Conservation (phyloP, 1,140 invertebrate species). For the Elymnias hypermnestra region DNA sequence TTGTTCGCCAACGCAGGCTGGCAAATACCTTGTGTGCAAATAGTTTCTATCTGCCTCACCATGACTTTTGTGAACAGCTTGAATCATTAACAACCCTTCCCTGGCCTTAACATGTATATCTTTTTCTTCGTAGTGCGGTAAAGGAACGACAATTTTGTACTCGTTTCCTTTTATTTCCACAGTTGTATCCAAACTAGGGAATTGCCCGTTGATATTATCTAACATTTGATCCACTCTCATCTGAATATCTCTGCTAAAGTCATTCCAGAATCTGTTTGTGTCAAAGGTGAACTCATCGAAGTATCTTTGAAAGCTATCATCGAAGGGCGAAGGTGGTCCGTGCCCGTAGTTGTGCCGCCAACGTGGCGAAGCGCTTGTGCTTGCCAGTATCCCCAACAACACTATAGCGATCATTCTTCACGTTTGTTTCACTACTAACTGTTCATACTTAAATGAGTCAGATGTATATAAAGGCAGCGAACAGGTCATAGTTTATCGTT, state of each 20-base stretch:
- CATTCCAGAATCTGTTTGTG: constrained; percentile 24
- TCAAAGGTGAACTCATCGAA: constrained; percentile 20
- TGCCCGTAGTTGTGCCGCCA: constrained; percentile 6
- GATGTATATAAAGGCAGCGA: constrained; percentile 1
- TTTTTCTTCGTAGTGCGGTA: constrained; percentile 23
- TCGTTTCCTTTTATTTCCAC: constrained; percentile 31
- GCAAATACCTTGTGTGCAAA: constrained; percentile 11
- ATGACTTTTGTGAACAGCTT: constrained; percentile 15
- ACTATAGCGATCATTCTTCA: constrained; percentile 16
- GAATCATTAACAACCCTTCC: constrained; percentile 23
- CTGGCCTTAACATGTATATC: constrained; percentile 29
- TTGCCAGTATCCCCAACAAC: constrained; percentile 16
- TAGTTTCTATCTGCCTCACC: not conserved
- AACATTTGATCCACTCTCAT: constrained; percentile 12
- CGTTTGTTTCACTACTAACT: constrained; percentile 1
- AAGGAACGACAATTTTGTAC: constrained; percentile 22
- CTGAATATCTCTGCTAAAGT: constrained; percentile 9
- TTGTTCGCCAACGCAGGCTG: not conserved
- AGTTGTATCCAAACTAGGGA: constrained; percentile 16
- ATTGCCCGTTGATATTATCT: constrained; percentile 15
- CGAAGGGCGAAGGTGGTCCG: not conserved
- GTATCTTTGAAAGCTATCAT: constrained; percentile 6
- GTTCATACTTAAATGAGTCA: not conserved
- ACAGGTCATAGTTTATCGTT: constrained; percentile 16
- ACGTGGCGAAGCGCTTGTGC: constrained; percentile 18